These are phyloP conservation scores for Drosophila paramelanica DNA, from an alignment of 2,888 invertebrate species.

Conservation along the genomic window DNA sequence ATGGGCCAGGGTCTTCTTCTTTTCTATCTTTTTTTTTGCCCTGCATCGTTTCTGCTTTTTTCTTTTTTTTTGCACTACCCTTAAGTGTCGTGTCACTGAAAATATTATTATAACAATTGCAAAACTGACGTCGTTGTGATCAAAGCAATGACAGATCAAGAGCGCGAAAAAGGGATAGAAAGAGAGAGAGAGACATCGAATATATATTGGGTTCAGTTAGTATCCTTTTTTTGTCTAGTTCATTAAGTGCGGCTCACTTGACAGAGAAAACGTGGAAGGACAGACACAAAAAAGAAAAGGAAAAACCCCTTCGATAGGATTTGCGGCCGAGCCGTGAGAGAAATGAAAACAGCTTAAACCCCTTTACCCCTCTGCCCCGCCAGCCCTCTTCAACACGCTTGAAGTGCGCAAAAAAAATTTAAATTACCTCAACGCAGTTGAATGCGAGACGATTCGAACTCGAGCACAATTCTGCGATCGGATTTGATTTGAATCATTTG, in stretches of 20 bases:
- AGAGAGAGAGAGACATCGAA: background rate
- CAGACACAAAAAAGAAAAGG: slow-evolving; percentile 16
- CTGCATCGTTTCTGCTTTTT: slow-evolving; percentile 7
- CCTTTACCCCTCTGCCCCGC: background rate
- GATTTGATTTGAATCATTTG: slow-evolving; percentile 69
- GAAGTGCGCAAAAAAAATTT: slow-evolving; percentile 74
- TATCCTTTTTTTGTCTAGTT: slow-evolving; percentile 44
- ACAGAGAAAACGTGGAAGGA: slow-evolving; percentile 42
- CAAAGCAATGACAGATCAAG: slow-evolving; percentile 7
- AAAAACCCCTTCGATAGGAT: slow-evolving; percentile 49
- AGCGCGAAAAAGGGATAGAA: background rate
- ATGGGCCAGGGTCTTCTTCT: slow-evolving; percentile 33
- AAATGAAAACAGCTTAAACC: slow-evolving; percentile 59
- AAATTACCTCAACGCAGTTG: slow-evolving; percentile 53
- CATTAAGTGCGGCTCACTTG: slow-evolving; percentile 80
- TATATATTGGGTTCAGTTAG: slow-evolving; percentile 6
- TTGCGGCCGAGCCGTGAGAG: slow-evolving; percentile 64
- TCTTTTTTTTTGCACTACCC: slow-evolving; percentile 56
- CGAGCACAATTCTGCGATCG: slow-evolving; percentile 3
- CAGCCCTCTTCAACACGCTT: slow-evolving; percentile 12
- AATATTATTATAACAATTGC: slow-evolving; percentile 76
- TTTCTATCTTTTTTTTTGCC: slow-evolving; percentile 3
- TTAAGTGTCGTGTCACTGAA: slow-evolving; percentile 69
- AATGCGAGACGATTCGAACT: slow-evolving; percentile 13
- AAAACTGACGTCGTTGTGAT: slow-evolving; percentile 39